These are phyloP conservation scores for Syncerus caffer DNA, from an alignment of 2,797 vertebrate genomes.

Conservation along the genomic window DNA sequence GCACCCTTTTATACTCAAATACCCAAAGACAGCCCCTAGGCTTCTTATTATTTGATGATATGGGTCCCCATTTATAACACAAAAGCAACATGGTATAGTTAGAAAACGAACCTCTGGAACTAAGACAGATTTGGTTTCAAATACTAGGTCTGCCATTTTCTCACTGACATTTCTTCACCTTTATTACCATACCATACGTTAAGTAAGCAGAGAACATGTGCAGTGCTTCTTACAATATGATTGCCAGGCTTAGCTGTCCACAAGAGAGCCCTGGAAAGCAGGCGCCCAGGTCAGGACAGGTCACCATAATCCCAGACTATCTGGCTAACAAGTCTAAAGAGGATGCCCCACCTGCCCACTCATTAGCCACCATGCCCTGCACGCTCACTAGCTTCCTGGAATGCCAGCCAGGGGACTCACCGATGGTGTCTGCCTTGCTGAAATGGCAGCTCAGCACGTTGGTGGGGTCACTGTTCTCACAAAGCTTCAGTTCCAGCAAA, in stretches of 20 bases:
- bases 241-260: neutral
- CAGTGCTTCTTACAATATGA: neutral
- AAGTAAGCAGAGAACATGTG: neutral
- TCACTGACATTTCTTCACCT: neutral
- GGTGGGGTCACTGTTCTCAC: conserved; percentile 92
- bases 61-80: neutral
- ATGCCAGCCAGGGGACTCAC: conserved; percentile 81
- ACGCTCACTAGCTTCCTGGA: neutral
- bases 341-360: neutral
- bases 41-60: neutral
- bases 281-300: neutral
- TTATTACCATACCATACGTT: neutral
- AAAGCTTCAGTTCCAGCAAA: conserved; percentile 95
- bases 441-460: conserved; percentile 93
- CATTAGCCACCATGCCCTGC: neutral
- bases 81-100: neutral
- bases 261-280: neutral
- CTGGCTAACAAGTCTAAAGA: neutral
- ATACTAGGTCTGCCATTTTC: neutral
- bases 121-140: neutral
- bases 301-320: neutral
- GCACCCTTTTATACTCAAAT: neutral
- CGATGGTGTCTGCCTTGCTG: conserved; percentile 97
- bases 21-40: neutral
- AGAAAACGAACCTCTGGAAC: neutral